These are phyloP conservation scores for Caenorhabditis sp. DNA, from an alignment of 2,888 invertebrate species.

Conservation along the genomic window DNA sequence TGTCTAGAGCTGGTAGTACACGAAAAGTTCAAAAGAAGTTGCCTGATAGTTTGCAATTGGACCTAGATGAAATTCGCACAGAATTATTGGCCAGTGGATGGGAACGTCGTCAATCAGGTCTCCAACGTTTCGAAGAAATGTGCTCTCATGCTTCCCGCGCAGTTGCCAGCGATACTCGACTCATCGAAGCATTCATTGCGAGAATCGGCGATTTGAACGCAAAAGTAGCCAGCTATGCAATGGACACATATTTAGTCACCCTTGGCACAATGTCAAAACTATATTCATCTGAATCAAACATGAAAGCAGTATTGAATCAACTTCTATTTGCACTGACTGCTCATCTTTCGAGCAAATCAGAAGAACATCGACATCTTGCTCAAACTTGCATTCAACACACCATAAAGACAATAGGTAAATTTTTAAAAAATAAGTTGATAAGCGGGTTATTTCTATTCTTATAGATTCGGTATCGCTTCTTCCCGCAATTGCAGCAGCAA, in stretches of 20 bases:
- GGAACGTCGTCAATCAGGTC: constrained; percentile 46
- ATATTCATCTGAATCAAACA: constrained; percentile 49
- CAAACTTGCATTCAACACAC: constrained; percentile 44
- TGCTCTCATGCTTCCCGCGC: constrained; percentile 31
- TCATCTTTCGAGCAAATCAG: constrained; percentile 55
- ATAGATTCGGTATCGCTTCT: constrained; percentile 43
- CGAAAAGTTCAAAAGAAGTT: constrained; percentile 46
- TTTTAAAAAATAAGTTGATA: not conserved
- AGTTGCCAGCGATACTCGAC: constrained; percentile 49
- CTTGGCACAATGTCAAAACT: constrained; percentile 46
- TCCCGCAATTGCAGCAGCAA: constrained; percentile 50
- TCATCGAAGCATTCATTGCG: constrained; percentile 55
- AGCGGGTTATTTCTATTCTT: not conserved
- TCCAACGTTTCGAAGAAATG: constrained; percentile 51
- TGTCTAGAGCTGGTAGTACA: constrained; percentile 45
- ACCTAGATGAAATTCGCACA: constrained; percentile 52
- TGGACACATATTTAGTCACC: constrained; percentile 49
- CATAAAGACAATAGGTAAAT: constrained; percentile 42
- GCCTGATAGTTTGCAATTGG: constrained; percentile 50
- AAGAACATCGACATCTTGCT: constrained; percentile 52
- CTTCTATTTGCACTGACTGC: constrained; percentile 44
- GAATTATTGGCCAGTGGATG: constrained; percentile 44
- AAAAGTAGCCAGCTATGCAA: constrained; percentile 48
- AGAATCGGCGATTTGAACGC: constrained; percentile 53
- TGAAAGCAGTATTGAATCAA: constrained; percentile 55